A percentile compares a stretch with the other conserved stretches of the same genome.
phyloP scores from a whole-genome alignment of 2,888 invertebrate species.

The Nephrotoma flavescens region DNA sequence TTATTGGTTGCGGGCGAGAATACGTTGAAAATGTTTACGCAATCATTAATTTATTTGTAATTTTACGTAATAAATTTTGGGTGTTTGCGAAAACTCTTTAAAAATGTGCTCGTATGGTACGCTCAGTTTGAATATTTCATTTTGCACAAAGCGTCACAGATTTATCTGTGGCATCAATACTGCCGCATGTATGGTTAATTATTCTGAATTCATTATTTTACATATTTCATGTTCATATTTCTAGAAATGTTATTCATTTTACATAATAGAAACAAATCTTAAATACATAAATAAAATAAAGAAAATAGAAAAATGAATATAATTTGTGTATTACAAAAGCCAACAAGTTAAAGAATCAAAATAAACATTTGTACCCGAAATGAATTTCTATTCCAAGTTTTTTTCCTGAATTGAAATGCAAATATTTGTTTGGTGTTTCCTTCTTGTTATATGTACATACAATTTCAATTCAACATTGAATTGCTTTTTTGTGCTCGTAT shows the following conservation, averaged over 20 bases:
- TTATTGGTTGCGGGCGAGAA: too few species aligned
- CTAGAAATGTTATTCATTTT: neutral
- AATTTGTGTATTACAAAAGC: neutral
- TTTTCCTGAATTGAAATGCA: neutral
- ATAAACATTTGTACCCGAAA: neutral
- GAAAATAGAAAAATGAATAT: neutral
- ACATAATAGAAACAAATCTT: neutral
- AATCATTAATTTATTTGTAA: too few species aligned
- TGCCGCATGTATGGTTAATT: neutral
- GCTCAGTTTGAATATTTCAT: too few species aligned
- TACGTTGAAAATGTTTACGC: too few species aligned
- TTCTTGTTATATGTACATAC: neutral
- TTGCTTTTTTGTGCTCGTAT: neutral
- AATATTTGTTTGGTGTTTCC: neutral
- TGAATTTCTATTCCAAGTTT: neutral
- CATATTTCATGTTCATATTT: neutral
- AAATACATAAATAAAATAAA: neutral
- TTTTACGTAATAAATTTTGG: too few species aligned
- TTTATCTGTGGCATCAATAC: too few species aligned
- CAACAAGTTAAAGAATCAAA: neutral
- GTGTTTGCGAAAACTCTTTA: too few species aligned
- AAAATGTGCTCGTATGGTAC: too few species aligned
- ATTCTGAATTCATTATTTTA: neutral
- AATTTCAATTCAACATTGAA: neutral
- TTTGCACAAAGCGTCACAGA: too few species aligned